Evolutionary conservation across 2,888 invertebrate species (phyloP), one percentile per base, ranked within the genome.

Genomic region (Apotomis turbidana): DNA sequence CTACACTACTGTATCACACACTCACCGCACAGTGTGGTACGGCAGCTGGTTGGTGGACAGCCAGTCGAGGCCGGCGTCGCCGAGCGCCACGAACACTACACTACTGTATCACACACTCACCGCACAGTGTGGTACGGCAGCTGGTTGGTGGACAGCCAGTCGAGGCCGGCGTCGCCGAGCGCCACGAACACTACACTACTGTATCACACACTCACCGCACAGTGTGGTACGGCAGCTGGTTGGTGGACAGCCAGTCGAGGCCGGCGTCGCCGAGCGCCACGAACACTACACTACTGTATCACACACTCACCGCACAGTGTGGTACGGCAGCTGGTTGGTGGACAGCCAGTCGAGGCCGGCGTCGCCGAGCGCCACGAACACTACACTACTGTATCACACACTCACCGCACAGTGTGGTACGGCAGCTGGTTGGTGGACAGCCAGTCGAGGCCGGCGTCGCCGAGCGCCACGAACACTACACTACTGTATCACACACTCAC

Each of bases 21-120:
- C 83, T 81, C 41, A 93, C 93, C 91, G 77, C 46, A 89, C 82
- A 75, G 83, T 80, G 71, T 91, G 90, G 80, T 81, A 90, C 5
- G 91, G 89, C 77, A 91, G 78, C 52, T 89, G 91, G 15, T 85
- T 80, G 5, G 85, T 84, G 76, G 81, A 75, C 46, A 91, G 76
- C 90, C 91, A 92, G 9, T 90, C 90, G 0, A 92, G 80, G 73
- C n/a, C 71, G 75, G 88, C 90, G 6, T 61, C 13, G 54, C 89
- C 49, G 69, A 27, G 82, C 61, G 55, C 55, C 46, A 66, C 66
- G 55, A 66, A 66, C 46, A 66, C 66, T 4, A 64, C 41, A 46
- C 15, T 10, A 44, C 13, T 8, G 6, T 4, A n/a, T 44, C 38
- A 6, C 41, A 12, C n/a, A 6, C 38, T n/a, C 9, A 58, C 36